Conservation (phyloP, 2,797 vertebrate species). For the Cynopterus sphinx region DNA sequence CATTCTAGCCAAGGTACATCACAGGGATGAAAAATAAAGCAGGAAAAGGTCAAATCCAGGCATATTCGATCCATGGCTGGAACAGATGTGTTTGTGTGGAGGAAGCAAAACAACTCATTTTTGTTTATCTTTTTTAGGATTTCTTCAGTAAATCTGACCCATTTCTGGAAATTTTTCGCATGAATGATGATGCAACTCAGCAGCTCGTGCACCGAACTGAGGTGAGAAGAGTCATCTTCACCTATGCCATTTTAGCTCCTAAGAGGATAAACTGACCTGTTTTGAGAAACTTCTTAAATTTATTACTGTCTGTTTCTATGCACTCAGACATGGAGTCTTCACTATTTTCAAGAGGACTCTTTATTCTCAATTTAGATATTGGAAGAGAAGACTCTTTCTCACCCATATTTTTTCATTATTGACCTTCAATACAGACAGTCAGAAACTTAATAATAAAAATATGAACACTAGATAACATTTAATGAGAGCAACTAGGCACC, state of each 20-base stretch:
- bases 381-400: neutral
- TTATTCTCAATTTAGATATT: neutral
- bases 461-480: neutral
- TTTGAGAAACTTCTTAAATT: neutral
- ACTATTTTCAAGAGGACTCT: neutral
- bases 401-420: neutral
- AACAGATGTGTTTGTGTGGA: neutral
- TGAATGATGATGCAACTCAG: slow-evolving; percentile 97
- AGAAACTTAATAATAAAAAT: neutral
- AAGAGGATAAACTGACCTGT: neutral
- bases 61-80: neutral
- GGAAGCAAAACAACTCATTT: slow-evolving; percentile 58
- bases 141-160: slow-evolving; percentile 99
- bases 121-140: slow-evolving; percentile 88
- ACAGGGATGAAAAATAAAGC: neutral
- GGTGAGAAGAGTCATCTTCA: slow-evolving; percentile 83
- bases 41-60: neutral
- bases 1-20: neutral
- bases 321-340: neutral
- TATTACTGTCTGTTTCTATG: neutral
- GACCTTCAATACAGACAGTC: neutral
- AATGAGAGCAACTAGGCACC: neutral
- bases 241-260: neutral
- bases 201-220: slow-evolving; percentile 98
- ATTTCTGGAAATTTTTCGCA: slow-evolving; percentile 97